These are phyloP conservation scores for Geotrypetes seraphini DNA, from an alignment of 2,797 vertebrate species.

Conservation along the genomic window DNA sequence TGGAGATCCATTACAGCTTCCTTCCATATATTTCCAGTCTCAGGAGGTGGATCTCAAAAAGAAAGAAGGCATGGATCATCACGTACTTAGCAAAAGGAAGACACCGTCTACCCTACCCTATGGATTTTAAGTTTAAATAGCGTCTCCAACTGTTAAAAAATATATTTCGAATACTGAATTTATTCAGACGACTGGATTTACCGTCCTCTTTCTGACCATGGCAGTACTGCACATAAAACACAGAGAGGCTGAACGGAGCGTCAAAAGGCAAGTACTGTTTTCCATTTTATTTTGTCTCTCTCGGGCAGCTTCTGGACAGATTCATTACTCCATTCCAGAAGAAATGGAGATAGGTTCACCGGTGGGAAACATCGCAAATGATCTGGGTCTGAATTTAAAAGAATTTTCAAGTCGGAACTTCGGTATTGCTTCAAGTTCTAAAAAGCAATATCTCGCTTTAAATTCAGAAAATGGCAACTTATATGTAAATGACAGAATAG, in stretches of 20 bases:
- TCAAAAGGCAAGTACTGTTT: constrained; percentile 21
- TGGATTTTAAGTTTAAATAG: no score
- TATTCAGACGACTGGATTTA: background rate
- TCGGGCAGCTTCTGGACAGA: constrained; percentile 5
- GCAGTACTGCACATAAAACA: background rate
- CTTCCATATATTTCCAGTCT: no score
- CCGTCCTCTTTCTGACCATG: background rate
- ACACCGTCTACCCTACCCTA: no score
- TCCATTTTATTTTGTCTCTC: constrained; percentile 5
- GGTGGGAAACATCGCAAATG: constrained; percentile 40
- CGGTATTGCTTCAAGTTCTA: constrained; percentile 18
- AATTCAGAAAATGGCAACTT: constrained; percentile 12
- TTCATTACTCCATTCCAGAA: constrained; percentile 44
- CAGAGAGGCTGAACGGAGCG: background rate
- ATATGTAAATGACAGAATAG: constrained; percentile 19
- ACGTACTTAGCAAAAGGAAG: no score
- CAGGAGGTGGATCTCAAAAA: constrained; percentile 1
- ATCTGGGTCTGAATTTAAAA: constrained; percentile 17
- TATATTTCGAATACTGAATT: no score
- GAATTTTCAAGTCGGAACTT: constrained; percentile 7
- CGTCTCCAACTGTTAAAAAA: no score
- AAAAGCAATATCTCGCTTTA: constrained; percentile 20
- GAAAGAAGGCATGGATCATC: no score
- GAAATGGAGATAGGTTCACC: constrained; percentile 43
- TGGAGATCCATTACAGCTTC: background rate